Conservation (phyloP, 2,113 vertebrate species). For the Nycticryphes semicollaris region DNA sequence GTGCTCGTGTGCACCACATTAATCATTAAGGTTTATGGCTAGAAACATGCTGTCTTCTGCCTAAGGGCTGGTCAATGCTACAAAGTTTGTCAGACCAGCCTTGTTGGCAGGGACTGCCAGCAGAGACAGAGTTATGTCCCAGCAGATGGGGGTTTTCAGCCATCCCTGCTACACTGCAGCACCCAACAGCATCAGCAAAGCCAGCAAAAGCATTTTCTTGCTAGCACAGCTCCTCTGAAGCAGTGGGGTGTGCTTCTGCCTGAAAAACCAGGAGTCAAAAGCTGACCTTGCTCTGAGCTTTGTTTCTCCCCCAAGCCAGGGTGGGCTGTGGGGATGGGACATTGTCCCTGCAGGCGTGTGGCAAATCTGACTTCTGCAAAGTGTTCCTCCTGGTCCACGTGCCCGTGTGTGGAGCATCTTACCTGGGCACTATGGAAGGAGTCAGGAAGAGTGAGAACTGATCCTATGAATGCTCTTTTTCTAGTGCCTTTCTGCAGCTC, state of each 20-base stretch:
- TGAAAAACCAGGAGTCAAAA: neutral
- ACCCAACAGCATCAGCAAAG: neutral
- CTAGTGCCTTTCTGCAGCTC: neutral
- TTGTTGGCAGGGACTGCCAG: neutral
- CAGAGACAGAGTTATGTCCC: neutral
- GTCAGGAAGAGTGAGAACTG: neutral
- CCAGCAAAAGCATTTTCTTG: neutral
- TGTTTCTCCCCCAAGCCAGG: neutral
- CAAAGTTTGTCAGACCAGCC: neutral
- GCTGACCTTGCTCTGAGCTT: neutral
- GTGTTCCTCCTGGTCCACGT: neutral
- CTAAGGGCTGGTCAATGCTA: neutral
- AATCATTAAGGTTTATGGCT: neutral
- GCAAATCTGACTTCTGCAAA: neutral
- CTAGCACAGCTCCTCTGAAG: neutral
- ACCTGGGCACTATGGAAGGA: fast-evolving
- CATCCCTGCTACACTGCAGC: neutral
- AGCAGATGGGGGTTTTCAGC: neutral
- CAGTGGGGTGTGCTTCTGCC: fast-evolving
- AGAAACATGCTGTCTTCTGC: neutral
- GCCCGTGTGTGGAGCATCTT: fast-evolving
- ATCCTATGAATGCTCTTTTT: neutral
- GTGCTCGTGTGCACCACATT: neutral
- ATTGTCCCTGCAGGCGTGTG: neutral
- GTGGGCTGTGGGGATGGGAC: neutral